Conservation (phyloP, 1,140 invertebrate genomes). For the Hesperophylax magnus region DNA sequence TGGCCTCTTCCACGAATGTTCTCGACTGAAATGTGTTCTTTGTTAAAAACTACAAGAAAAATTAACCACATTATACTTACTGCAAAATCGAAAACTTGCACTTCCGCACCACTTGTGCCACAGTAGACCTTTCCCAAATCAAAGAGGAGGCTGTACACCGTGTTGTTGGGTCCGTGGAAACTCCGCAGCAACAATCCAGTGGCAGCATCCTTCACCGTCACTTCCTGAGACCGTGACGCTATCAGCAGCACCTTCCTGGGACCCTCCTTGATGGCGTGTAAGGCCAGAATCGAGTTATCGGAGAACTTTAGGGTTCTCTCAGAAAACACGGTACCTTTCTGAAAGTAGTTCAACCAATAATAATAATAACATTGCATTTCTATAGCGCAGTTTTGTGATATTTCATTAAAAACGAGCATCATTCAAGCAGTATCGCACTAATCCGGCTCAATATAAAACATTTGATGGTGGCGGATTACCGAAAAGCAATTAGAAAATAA, state of each 20-base stretch:
- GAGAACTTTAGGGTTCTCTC: constrained; percentile 73
- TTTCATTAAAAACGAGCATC: too few relatives aligned
- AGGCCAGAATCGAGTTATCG: constrained; percentile 75
- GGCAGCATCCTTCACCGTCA: constrained; percentile 77
- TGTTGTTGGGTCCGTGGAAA: constrained; percentile 74
- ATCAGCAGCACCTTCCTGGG: constrained; percentile 77
- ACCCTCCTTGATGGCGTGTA: constrained; percentile 78
- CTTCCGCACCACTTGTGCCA: constrained; percentile 76
- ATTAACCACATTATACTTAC: constrained; percentile 64
- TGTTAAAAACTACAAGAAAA: too few relatives aligned
- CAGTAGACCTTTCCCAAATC: constrained; percentile 77
- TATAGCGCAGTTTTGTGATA: too few relatives aligned
- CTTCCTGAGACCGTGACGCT: constrained; percentile 75
- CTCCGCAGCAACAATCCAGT: constrained; percentile 76
- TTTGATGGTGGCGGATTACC: too few relatives aligned
- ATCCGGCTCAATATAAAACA: too few relatives aligned
- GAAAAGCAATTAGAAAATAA: too few relatives aligned
- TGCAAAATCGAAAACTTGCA: constrained; percentile 78
- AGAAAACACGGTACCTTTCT: constrained; percentile 71
- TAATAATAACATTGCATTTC: constrained; percentile 1
- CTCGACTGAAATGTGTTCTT: too few relatives aligned
- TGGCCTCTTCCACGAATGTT: too few relatives aligned
- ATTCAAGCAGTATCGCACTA: too few relatives aligned
- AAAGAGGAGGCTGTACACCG: constrained; percentile 77
- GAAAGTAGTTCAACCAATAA: constrained; percentile 14